These are phyloP conservation scores for Oxyura jamaicensis DNA, from an alignment of 2,113 vertebrate species.

Conservation along the genomic window DNA sequence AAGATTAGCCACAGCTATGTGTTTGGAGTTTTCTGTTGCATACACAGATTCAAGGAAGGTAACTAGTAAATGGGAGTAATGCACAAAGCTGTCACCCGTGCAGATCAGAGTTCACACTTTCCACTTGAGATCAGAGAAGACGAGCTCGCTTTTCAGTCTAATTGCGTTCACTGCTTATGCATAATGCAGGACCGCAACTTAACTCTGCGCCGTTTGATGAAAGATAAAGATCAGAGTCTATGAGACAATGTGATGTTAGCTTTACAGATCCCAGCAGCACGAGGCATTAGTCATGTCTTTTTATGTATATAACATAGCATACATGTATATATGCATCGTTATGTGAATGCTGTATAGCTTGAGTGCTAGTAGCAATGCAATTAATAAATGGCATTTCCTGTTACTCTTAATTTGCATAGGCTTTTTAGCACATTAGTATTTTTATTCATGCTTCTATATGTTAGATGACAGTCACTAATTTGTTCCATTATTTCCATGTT, in stretches of 20 bases:
- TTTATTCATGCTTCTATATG: neutral
- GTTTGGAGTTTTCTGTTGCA: accelerated
- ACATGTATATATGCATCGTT: neutral
- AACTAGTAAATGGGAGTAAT: neutral
- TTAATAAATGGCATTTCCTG: neutral
- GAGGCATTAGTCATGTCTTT: neutral
- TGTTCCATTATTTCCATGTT: neutral
- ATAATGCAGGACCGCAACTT: constrained; percentile 41
- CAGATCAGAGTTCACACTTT: constrained; percentile 22
- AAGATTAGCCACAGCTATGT: neutral
- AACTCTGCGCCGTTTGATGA: neutral
- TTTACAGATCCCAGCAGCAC: neutral
- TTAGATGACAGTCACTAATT: neutral
- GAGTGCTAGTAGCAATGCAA: neutral
- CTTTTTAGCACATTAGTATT: neutral
- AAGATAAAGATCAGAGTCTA: constrained; percentile 16
- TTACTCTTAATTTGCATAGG: neutral
- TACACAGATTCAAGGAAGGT: neutral
- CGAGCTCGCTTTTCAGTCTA: constrained; percentile 9
- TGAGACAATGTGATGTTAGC: neutral
- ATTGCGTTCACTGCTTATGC: constrained; percentile 24
- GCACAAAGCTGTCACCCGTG: constrained; percentile 5
- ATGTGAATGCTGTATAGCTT: neutral
- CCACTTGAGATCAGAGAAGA: constrained; percentile 18
- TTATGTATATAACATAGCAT: neutral